Conservation (phyloP, 2,113 vertebrate species). For the Hypomesus transpacificus region DNA sequence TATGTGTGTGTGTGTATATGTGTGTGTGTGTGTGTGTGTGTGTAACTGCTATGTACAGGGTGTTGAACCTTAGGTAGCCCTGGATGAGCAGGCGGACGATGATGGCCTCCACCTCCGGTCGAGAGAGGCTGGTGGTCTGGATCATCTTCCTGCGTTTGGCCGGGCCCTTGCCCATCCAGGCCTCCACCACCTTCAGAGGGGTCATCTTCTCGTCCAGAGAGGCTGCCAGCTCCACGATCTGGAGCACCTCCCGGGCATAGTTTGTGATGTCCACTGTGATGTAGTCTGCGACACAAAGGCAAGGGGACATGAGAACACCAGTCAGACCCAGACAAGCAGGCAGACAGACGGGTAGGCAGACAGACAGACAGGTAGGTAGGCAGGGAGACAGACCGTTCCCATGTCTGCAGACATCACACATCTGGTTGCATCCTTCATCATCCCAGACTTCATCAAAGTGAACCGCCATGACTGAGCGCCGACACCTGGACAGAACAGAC, state of each 20-base stretch:
- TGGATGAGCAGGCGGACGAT: slow-evolving; percentile 79
- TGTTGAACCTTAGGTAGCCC: slow-evolving; percentile 83
- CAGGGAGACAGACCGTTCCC: slow-evolving; percentile 68
- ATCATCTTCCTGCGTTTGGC: slow-evolving; percentile 80
- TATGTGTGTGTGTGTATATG: no score
- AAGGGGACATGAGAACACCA: background rate
- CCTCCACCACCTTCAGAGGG: slow-evolving; percentile 86
- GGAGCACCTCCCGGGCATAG: slow-evolving; percentile 80
- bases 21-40: background rate
- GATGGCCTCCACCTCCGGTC: slow-evolving; percentile 80
- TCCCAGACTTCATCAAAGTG: slow-evolving; percentile 98
- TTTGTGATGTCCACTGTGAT: slow-evolving; percentile 74
- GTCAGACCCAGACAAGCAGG: background rate
- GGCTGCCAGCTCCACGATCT: slow-evolving; percentile 80
- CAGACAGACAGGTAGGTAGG: background rate
- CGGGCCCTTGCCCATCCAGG: slow-evolving; percentile 87
- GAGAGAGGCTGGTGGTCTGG: slow-evolving; percentile 72
- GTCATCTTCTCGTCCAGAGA: slow-evolving; percentile 85
- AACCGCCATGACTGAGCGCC: slow-evolving; percentile 85
- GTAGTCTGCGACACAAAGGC: slow-evolving; percentile 60
- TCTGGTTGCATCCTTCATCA: slow-evolving; percentile 81
- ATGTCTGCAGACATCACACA: slow-evolving; percentile 88
- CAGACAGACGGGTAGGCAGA: background rate
- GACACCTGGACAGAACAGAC: slow-evolving; percentile 77
- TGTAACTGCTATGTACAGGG: no score